Base-by-base conservation (phyloP, 2,113 vertebrate genomes). In the Brachyhypopomus gauderio region DNA sequence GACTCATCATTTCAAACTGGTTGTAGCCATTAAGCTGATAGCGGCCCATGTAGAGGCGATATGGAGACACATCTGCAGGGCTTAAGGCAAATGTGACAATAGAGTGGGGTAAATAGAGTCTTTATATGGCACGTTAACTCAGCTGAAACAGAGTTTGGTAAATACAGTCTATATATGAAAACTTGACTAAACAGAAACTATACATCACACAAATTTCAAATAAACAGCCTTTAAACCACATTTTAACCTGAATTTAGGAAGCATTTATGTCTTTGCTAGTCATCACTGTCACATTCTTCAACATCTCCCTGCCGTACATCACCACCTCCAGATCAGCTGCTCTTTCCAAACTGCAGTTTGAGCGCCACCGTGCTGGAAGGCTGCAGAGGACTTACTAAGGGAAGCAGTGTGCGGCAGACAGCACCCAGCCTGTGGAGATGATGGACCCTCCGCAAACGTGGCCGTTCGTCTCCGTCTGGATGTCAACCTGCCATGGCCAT, bases 401-500 rank as follows among this genome's bases (percentile, higher is more conserved):
- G 22, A 89, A 89, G 62, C 93, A 93, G 83, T 94, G 93, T 12
- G 91, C 91, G 0, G 92, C 93, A 0, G 91, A 91, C 20, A 93
- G 87, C 41, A 93, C 88, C 92, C 93, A 94, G 79, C 89, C 83
- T 3, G 80, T 86, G 7, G 90, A 78, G 83, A 94, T 90, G 85
- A 93, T 82, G 20, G 91, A 88, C 74, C 90, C 93, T 22, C 93
- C 93, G 23, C 93, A 94, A 17, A 92, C 25, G 66, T 91, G 90
- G 9, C 41, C 58, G 1, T 52, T 84, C 0, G 25, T 20, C 0
- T 56, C 79, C 30, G 91, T 67, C 86, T 95, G 95, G 58, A 98
- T 88, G 81, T 95, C 96, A 23, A 95, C 93, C 14, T 94, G 82
- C 96, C 96, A 97, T 0, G 96, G 96, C 96, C 96, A 97, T 0